A percentile compares a stretch with the other conserved stretches of the same genome.
Conservation (phyloP, 2,888 invertebrate species). For the Rhagonycha fulva region DNA sequence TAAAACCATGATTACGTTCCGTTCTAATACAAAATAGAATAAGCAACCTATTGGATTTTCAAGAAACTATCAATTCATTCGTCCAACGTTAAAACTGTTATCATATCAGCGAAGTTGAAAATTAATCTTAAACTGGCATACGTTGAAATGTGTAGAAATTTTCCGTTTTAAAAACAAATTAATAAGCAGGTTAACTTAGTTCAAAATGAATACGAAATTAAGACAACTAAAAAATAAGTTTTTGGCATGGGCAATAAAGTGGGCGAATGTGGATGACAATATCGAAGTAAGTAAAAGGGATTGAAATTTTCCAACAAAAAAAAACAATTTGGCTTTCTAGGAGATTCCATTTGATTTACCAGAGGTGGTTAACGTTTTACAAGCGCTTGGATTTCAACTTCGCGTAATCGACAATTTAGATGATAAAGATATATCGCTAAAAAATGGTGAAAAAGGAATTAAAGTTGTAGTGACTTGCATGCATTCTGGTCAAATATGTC, state of each 20-base stretch:
- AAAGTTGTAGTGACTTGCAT: constrained; percentile 16
- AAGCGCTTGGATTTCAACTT: constrained; percentile 33
- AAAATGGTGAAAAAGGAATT: constrained; percentile 13
- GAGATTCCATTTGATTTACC: constrained; percentile 28
- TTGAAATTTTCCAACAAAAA: neutral
- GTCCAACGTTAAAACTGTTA: neutral
- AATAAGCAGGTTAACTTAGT: neutral
- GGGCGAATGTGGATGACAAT: neutral
- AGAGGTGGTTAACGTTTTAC: constrained; percentile 31
- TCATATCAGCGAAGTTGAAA: neutral
- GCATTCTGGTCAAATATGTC: constrained; percentile 22
- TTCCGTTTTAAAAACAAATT: neutral
- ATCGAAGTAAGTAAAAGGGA: neutral
- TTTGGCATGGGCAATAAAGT: neutral
- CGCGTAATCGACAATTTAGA: constrained; percentile 6
- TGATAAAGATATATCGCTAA: constrained; percentile 5
- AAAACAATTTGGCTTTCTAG: constrained; percentile 18
- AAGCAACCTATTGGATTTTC: neutral
- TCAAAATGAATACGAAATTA: neutral
- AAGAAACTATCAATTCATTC: neutral
- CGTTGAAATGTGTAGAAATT: neutral
- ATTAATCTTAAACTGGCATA: neutral
- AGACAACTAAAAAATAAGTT: neutral
- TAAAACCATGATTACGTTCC: neutral
- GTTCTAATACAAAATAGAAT: neutral